Base-by-base conservation (phyloP, 2,797 vertebrate genomes). In the Caiman crocodilus region DNA sequence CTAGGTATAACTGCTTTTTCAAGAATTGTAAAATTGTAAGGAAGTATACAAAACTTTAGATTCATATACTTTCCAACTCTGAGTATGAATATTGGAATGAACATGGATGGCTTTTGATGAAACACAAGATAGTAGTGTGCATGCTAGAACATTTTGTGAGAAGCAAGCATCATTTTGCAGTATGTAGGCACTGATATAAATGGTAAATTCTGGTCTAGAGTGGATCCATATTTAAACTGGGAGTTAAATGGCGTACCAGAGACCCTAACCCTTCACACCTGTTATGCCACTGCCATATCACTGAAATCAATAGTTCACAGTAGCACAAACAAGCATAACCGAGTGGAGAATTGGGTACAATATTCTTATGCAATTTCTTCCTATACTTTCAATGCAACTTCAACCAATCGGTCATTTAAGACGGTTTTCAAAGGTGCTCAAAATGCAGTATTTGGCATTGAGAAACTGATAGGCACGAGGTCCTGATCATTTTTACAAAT, bases 151-250 rank as follows among this genome's bases (percentile, higher is more conserved):
- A 35, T 56, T 93, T 78, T 69, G 7, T 17, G 17, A 78, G 14
- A 4, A 35, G 13, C 26, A 87, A 63, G 3, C 14, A 15, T 30
- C 18, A 42, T 2, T 4, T 13, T 82, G 21, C 21, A 82, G 8
- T 5, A 35, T 59, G 69, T 1, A 1, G 16, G 3, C 0, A 0
- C 15, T 8, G 3, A 2, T 7, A 23, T 58, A 73, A 67, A 63
- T 73, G 21, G 14, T 71, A n/a, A 61, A 59, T 32, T 67, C 56
- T 28, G 10, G 20, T 9, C 9, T 65, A 3, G 2, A 1, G 5
- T 63, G 25, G 4, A 17, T n/a, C 35, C 23, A 1, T 12, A 17
- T 2, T 63, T 23, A 55, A 14, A 14, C 26, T 23, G 30, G 55
- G 32, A 71, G 18, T 71, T 21, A 71, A 71, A 20, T 25, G 69